Evolutionary conservation across 2,888 invertebrate genomes (phyloP).

Genomic region (Trissoscelio sp.): DNA sequence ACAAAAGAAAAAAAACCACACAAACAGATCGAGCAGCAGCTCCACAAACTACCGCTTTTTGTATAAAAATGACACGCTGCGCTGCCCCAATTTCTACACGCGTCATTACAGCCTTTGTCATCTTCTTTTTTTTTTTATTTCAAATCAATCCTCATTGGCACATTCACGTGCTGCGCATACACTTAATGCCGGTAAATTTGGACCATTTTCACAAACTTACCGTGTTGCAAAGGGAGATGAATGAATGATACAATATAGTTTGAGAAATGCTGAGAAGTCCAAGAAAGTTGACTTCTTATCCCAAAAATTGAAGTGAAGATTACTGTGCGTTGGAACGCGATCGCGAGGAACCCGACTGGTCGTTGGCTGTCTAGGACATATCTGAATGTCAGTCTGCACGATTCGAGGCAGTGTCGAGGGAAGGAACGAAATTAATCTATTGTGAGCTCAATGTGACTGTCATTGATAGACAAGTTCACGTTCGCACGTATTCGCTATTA

Average conservation of each 20-base stretch:
- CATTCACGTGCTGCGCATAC: constrained; percentile 17
- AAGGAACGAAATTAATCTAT: constrained; percentile 67
- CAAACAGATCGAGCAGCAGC: too few relatives aligned
- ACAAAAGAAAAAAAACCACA: too few relatives aligned
- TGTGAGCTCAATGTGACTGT: constrained; percentile 70
- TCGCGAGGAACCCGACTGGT: constrained; percentile 51
- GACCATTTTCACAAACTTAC: background rate
- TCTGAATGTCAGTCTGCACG: constrained; percentile 75
- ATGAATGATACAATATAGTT: background rate
- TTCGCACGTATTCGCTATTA: constrained; percentile 64
- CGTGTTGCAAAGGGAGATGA: background rate
- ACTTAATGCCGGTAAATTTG: background rate
- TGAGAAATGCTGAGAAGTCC: too few relatives aligned
- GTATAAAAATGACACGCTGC: constrained; percentile 52
- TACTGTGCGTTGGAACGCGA: too few relatives aligned
- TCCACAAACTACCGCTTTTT: constrained; percentile 67
- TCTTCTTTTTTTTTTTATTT: constrained; percentile 45
- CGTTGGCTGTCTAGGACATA: constrained; percentile 71
- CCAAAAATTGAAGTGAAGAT: too few relatives aligned
- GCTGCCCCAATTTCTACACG: constrained; percentile 58
- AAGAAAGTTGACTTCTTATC: too few relatives aligned
- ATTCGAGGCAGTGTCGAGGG: constrained; percentile 68
- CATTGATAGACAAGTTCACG: constrained; percentile 67
- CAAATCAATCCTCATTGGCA: constrained; percentile 38
- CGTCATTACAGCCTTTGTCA: constrained; percentile 42